Percentiles rank a stretch among this genome's conserved stretches.
Conservation (phyloP, 2,113 vertebrate species). For the Trachemys scripta region DNA sequence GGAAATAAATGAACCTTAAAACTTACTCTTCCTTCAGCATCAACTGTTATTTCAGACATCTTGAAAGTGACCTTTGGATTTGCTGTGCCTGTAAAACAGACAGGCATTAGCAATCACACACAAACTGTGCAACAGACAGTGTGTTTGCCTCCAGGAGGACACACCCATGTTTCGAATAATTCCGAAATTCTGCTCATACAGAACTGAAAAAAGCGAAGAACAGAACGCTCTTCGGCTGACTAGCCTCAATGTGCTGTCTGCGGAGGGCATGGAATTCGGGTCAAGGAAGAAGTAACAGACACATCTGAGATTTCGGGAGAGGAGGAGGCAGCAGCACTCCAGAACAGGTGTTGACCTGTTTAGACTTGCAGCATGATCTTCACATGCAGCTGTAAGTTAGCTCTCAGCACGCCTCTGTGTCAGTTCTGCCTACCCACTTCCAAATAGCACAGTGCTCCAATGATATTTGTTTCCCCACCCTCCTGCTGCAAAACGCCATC, state of each 20-base stretch:
- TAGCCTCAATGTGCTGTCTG: neutral
- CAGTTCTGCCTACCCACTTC: neutral
- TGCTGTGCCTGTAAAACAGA: constrained; percentile 81
- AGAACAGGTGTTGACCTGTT: neutral
- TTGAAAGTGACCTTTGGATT: constrained; percentile 90
- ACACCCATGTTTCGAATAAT: neutral
- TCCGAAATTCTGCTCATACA: neutral
- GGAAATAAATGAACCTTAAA: constrained; percentile 23
- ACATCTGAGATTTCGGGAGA: neutral
- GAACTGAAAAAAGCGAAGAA: constrained; percentile 16
- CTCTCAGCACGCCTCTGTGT: neutral
- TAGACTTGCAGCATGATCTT: neutral
- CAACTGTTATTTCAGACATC: constrained; percentile 84
- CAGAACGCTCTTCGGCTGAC: constrained; percentile 17
- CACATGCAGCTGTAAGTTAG: neutral
- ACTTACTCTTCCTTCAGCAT: constrained; percentile 84
- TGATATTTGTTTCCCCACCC: neutral
- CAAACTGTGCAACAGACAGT: neutral
- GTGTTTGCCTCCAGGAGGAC: neutral
- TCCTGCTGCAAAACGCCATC: neutral
- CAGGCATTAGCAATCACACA: constrained; percentile 48
- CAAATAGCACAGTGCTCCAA: neutral
- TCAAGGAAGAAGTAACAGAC: neutral
- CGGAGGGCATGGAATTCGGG: neutral
- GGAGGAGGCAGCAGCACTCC: neutral